A percentile compares a stretch with the other conserved stretches of the same genome.
Evolutionary conservation across 2,888 invertebrate genomes (phyloP).

Genomic region (Xylophagus ater): DNA sequence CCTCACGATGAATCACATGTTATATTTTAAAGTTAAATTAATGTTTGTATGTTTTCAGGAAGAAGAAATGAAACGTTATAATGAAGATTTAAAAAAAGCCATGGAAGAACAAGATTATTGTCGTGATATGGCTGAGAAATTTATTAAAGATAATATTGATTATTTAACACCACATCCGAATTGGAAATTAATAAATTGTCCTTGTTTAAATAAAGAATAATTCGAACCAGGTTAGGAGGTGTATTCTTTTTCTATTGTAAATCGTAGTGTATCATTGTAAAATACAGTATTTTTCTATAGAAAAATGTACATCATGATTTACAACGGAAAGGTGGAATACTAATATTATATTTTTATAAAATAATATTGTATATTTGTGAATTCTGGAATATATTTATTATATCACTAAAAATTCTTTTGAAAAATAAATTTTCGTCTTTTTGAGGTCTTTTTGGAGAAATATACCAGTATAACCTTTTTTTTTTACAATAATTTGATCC

Average conservation of each 20-base stretch:
- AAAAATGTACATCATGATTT: background rate
- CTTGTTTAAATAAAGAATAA: slow-evolving; percentile 1
- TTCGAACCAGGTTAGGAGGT: too few species aligned
- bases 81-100: slow-evolving; percentile 11
- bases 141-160: slow-evolving; percentile 9
- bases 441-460: too few species aligned
- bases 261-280: too few species aligned
- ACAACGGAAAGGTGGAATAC: background rate
- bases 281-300: background rate
- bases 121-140: slow-evolving; percentile 7
- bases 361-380: slow-evolving; percentile 1
- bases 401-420: too few species aligned
- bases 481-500: too few species aligned
- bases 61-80: slow-evolving; percentile 4
- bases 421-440: too few species aligned
- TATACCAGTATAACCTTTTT: too few species aligned
- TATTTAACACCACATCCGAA: slow-evolving; percentile 13
- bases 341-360: background rate
- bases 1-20: too few species aligned
- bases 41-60: slow-evolving; percentile 8
- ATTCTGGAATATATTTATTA: too few species aligned
- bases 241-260: too few species aligned
- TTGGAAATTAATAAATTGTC: slow-evolving; percentile 11
- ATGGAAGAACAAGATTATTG: slow-evolving; percentile 9
- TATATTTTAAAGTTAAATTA: too few species aligned